Percentiles rank a stretch among this genome's conserved stretches.
These are phyloP conservation scores for Oligia fasciuncula DNA, from an alignment of 2,888 invertebrate genomes.

Conservation along the genomic window DNA sequence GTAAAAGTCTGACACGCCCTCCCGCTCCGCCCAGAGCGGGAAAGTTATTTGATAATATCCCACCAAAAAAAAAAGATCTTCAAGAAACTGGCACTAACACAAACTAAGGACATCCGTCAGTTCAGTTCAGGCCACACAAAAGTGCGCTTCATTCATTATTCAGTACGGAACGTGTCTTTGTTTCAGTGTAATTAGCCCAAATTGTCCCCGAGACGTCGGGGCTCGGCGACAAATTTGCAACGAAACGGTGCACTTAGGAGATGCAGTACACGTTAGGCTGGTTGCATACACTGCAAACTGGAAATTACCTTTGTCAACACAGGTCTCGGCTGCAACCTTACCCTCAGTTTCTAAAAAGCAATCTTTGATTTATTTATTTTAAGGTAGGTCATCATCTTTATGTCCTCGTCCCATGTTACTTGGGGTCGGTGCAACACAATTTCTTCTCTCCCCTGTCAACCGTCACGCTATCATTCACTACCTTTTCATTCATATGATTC, in stretches of 20 bases:
- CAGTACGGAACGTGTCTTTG: conserved; percentile 62
- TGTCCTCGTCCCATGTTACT: background rate
- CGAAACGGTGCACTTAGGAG: conserved; percentile 63
- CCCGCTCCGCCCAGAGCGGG: too few species aligned
- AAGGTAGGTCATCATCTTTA: background rate
- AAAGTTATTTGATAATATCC: too few species aligned
- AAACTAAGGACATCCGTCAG: conserved; percentile 16
- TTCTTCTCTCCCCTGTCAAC: background rate
- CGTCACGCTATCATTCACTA: background rate
- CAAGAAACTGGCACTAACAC: background rate
- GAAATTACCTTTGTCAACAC: background rate
- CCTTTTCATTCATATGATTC: background rate
- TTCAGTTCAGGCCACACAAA: conserved; percentile 41
- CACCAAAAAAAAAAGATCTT: background rate
- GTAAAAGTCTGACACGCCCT: too few species aligned
- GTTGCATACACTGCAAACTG: conserved; percentile 30
- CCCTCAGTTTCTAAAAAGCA: background rate
- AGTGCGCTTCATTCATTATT: conserved; percentile 63
- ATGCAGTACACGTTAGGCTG: conserved; percentile 57
- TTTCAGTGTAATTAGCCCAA: conserved; percentile 68
- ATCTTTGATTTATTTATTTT: background rate
- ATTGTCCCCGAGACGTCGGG: conserved; percentile 62
- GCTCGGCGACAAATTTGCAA: conserved; percentile 66
- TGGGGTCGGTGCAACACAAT: background rate
- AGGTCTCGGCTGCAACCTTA: background rate